These are phyloP conservation scores for Neoseiulus cucumeris DNA, from an alignment of 1,140 invertebrate species.

Conservation along the genomic window DNA sequence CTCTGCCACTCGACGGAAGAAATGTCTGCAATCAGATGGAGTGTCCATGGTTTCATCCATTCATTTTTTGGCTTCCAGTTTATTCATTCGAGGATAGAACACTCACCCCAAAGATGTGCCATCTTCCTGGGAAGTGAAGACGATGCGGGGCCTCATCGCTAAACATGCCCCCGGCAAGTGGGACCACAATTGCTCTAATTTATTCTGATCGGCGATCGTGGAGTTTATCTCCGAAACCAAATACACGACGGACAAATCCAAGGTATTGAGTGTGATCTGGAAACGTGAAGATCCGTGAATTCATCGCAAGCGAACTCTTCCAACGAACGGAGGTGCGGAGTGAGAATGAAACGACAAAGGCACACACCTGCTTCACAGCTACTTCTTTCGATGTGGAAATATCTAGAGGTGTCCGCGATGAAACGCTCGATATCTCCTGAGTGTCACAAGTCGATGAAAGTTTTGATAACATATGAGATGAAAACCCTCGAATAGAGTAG, in stretches of 20 bases:
- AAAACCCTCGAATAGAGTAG: conserved; percentile 1
- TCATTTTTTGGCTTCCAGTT: too few species aligned
- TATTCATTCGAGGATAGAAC: too few species aligned
- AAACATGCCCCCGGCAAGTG: not conserved
- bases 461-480: not conserved
- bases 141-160: not conserved
- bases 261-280: not conserved
- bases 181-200: not conserved
- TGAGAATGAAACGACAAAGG: too few species aligned
- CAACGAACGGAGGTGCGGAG: too few species aligned
- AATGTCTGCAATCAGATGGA: not conserved
- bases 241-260: not conserved
- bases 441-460: not conserved
- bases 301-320: too few species aligned
- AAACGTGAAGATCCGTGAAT: not conserved
- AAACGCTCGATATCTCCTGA: not conserved
- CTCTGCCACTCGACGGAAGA: not conserved
- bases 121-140: not conserved
- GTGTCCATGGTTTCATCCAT: too few species aligned
- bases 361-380: not conserved
- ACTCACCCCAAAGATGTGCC: not conserved
- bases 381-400: not conserved
- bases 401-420: not conserved
- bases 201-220: not conserved
- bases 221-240: not conserved